These are phyloP conservation scores for Apostichopus japonicus DNA, from an alignment of 35 echinoderm and acorn worm genomes.

Conservation along the genomic window DNA sequence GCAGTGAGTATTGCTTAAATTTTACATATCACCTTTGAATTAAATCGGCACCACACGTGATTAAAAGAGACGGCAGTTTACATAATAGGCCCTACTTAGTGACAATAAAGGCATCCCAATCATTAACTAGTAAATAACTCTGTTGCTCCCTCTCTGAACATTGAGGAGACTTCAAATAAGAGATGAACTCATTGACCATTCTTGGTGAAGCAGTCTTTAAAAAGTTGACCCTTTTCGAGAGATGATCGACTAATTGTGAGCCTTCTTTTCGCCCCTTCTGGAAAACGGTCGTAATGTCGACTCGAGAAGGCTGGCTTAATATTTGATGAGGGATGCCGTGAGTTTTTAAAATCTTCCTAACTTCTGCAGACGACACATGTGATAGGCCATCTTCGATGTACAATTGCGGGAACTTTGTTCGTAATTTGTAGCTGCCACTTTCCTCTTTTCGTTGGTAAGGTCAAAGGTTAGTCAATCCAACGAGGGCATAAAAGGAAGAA, in stretches of 20 bases:
- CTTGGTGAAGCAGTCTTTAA: neutral
- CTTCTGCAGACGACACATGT: constrained; percentile 18
- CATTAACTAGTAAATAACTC: constrained; percentile 22
- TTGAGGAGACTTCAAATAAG: constrained; percentile 16
- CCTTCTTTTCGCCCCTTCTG: constrained; percentile 31
- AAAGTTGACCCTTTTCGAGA: constrained; percentile 31
- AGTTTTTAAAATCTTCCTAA: neutral
- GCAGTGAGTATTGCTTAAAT: too few species aligned
- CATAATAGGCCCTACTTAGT: neutral
- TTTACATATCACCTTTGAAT: too few species aligned
- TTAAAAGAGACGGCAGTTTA: too few species aligned
- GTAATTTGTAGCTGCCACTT: constrained; percentile 6
- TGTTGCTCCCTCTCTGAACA: constrained; percentile 39
- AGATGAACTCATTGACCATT: constrained; percentile 43
- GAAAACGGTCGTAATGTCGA: constrained; percentile 18
- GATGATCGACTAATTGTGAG: constrained; percentile 33
- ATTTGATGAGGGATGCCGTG: constrained; percentile 21
- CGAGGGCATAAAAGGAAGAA: too few species aligned
- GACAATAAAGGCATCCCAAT: constrained; percentile 37
- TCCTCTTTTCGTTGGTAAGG: constrained; percentile 1
- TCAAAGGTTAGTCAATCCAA: too few species aligned
- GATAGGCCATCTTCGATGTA: neutral
- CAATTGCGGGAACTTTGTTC: constrained; percentile 29
- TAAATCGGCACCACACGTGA: too few species aligned
- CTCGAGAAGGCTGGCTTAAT: neutral